A percentile compares a stretch with the other conserved stretches of the same genome.
These are phyloP conservation scores for Choloepus hoffmanni DNA, from an alignment of 2,113 vertebrate species.

Conservation along the genomic window DNA sequence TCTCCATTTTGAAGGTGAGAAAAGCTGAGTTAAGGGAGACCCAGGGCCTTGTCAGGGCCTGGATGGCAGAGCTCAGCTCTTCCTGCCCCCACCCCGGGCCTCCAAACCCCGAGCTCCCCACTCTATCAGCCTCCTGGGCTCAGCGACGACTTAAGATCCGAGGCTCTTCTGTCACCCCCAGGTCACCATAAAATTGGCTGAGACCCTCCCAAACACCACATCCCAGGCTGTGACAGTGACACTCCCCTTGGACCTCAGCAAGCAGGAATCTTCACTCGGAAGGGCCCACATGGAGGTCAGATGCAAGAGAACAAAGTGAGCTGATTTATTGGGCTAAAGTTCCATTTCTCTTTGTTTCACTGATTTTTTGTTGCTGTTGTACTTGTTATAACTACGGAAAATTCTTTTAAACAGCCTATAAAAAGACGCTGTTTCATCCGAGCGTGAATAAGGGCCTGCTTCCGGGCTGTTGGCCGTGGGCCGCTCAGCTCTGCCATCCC, in stretches of 20 bases:
- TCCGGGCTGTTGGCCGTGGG: neutral
- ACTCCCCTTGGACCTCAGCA: constrained; percentile 73
- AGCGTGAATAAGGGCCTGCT: constrained; percentile 46
- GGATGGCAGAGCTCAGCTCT: accelerated
- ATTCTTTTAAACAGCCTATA: constrained; percentile 64
- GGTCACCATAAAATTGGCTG: constrained; percentile 77
- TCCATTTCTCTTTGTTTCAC: constrained; percentile 73
- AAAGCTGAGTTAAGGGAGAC: too few relatives aligned
- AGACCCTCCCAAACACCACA: constrained; percentile 64
- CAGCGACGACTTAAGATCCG: constrained; percentile 63
- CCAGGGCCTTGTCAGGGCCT: accelerated
- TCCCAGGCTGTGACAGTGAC: constrained; percentile 68
- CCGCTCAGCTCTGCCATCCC: neutral
- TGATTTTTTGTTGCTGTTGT: constrained; percentile 60
- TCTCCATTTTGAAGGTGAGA: too few relatives aligned
- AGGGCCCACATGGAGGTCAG: constrained; percentile 78
- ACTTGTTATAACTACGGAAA: constrained; percentile 65
- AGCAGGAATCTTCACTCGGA: constrained; percentile 76
- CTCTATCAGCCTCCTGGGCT: accelerated
- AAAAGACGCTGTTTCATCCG: constrained; percentile 62
- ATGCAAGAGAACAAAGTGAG: constrained; percentile 79
- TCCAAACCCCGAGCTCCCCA: accelerated
- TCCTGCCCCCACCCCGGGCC: accelerated
- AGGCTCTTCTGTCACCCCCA: constrained; percentile 73
- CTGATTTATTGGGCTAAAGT: constrained; percentile 71